Evolutionary conservation across 1,140 invertebrate genomes (phyloP).

Genomic region (Hylaeus volcanicus): DNA sequence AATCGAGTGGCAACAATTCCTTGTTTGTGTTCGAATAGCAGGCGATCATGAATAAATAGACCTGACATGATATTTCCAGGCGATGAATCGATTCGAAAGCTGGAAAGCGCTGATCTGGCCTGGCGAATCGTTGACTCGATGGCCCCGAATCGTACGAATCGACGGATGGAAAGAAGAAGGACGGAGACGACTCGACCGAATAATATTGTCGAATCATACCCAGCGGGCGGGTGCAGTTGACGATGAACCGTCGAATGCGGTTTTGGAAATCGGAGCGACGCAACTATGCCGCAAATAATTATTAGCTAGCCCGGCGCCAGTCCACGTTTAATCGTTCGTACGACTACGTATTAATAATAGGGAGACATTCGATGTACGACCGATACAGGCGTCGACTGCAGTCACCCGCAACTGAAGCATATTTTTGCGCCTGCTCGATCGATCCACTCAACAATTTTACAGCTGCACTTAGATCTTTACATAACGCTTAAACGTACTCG

Average conservation of each 20-base stretch:
- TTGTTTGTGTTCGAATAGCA: slow-evolving; percentile 10
- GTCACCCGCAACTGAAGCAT: slow-evolving; percentile 46
- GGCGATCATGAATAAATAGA: slow-evolving; percentile 10
- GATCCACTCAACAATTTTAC: slow-evolving; percentile 48
- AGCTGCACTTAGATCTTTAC: slow-evolving; percentile 37
- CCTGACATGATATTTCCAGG: not conserved
- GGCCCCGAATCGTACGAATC: slow-evolving; percentile 28
- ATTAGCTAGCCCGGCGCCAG: slow-evolving; percentile 41
- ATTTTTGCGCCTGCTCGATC: slow-evolving; percentile 53
- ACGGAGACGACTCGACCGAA: slow-evolving; percentile 47
- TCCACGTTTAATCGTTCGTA: slow-evolving; percentile 63
- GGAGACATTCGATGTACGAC: slow-evolving; percentile 34
- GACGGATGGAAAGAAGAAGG: slow-evolving; percentile 40
- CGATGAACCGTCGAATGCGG: slow-evolving; percentile 52
- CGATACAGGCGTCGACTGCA: slow-evolving; percentile 37
- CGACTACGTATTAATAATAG: slow-evolving; percentile 65
- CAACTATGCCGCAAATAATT: slow-evolving; percentile 67
- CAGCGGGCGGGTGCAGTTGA: not conserved
- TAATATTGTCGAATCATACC: slow-evolving; percentile 35
- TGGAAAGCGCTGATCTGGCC: slow-evolving; percentile 7
- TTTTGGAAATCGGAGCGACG: slow-evolving; percentile 56
- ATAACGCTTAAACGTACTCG: slow-evolving; percentile 1
- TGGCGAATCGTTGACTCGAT: slow-evolving; percentile 4
- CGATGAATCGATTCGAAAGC: slow-evolving; percentile 21
- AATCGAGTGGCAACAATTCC: slow-evolving; percentile 23